Evolutionary conservation across 1,140 invertebrate genomes (phyloP).

Genomic region (Grapholita molesta): DNA sequence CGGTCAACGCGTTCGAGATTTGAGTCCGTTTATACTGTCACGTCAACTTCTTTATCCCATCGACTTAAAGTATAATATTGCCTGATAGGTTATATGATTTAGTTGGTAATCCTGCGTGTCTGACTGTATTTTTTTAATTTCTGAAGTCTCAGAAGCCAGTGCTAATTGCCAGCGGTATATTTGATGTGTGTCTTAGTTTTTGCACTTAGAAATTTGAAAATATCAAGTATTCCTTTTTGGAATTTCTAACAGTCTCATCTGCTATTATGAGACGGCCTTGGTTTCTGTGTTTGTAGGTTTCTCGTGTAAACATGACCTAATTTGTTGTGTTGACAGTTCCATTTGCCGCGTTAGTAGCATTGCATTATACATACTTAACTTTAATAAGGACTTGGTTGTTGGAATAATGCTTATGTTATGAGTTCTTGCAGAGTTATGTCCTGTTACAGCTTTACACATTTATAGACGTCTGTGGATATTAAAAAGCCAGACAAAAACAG

Average conservation of each 20-base stretch:
- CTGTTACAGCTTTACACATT: too few species aligned
- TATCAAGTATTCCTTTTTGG: slow-evolving; percentile 4
- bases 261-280: background rate
- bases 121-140: slow-evolving; percentile 30
- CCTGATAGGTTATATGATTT: background rate
- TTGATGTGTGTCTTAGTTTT: slow-evolving; percentile 22
- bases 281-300: slow-evolving; percentile 11
- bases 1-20: slow-evolving; percentile 50
- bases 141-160: slow-evolving; percentile 39
- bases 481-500: too few species aligned
- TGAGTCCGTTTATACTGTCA: slow-evolving; percentile 9
- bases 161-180: slow-evolving; percentile 55
- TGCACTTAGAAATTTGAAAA: slow-evolving; percentile 14
- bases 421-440: background rate
- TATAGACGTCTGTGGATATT: background rate
- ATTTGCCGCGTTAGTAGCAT: slow-evolving; percentile 1
- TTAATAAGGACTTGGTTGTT: background rate
- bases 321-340: background rate
- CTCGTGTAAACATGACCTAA: slow-evolving; percentile 4
- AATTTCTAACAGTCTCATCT: background rate
- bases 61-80: background rate
- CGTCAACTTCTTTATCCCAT: background rate
- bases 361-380: slow-evolving; percentile 9
- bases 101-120: background rate
- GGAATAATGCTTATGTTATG: background rate